Evolutionary conservation across 2,113 vertebrate species (phyloP), one percentile per base, ranked within the genome.

Genomic region (pig (Sus scrofa)): DNA sequence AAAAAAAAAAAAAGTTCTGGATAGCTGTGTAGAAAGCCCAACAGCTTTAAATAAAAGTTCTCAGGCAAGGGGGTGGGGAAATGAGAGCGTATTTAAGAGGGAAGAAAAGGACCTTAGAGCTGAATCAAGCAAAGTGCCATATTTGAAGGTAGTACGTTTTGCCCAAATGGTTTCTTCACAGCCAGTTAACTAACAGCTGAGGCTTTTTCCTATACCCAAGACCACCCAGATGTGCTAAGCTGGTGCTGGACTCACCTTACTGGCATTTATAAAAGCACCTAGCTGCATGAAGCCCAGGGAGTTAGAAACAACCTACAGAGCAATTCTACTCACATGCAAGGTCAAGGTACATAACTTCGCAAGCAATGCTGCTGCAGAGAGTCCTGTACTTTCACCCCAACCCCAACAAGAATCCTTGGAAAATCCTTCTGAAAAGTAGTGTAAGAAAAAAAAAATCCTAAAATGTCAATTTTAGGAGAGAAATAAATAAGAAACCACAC

Each of bases 221-320:
- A 87, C 93, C 97, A 97, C 94, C 94, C 94, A 87, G 91, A 93
- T 73, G 89, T 93, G 86, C 84, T 87, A 52, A 67, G 26, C 52
- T 93, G 83, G 44, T 77, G 60, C 37, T 91, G 83, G 77, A 79
- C 24, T 77, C 70, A 70, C 75, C 77, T 96, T 74, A 67, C 7
- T 63, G 78, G 78, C 16, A 58, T 89, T 85, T 67, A n/a, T 27
- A 65, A 89, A 94, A 70, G 68, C 91, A 96, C 85, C 78, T 96
- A 96, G 88, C 82, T 96, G 77, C 92, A 91, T 90, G 13, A 58
- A 91, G 52, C 63, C 37, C 63, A 44, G 73, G 37, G 70, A 96
- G 39, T 96, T 44, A 86, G 88, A 92, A 96, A 62, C 50, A 82
- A 89, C 67, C 37, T 75, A 92, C 68, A 75, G 75, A 89, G 44